Evolutionary conservation across 2,113 vertebrate genomes (phyloP), one percentile per base, ranked within the genome.

Genomic region (Gallinago jamesoni): DNA sequence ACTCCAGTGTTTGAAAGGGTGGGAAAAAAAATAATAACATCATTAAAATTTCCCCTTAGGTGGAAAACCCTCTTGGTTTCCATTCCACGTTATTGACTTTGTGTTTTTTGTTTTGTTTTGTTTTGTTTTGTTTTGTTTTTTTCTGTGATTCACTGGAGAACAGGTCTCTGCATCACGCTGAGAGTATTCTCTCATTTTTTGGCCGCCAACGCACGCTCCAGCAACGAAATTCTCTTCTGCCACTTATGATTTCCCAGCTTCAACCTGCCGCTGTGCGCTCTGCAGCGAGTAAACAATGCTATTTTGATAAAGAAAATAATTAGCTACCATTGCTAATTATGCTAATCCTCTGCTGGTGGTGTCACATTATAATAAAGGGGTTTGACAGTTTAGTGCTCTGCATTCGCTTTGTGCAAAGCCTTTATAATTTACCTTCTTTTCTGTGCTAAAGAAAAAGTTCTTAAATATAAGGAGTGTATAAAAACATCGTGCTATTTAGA

Each of bases 121-220:
- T 39, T 39, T 39, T 39, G 37, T 39, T 10, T 37, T 37, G 35
- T 39, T 39, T 39, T 43, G 15, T 47, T 48, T 55, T 63, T 9
- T 63, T 28, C 31, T 14, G 35, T 5, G 43, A 6, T 45, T 76
- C 0, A 5, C 35, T 28, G 3, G 17, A 11, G 52, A 47, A 15
- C 2, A 11, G 25, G 12, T 66, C 39, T 50, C 47, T 7, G 60
- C 13, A 2, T 9, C 48, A 1, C 19, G 0, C 63, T 3, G 25
- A 17, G 75, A 39, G 52, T 1, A 1, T 8, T 19, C 27, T 18
- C 20, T 10, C 48, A 3, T 30, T 66, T 66, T 66, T 28, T 30
- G 30, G 52, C 35, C 76, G 74, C 60, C 2, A 12, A 56, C 0
- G 10, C 18, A 2, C 12, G 4, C 41, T 35, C 64, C 68, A 5